Evolutionary conservation across 2,797 vertebrate species (phyloP).

Genomic region (Tapera naevia): DNA sequence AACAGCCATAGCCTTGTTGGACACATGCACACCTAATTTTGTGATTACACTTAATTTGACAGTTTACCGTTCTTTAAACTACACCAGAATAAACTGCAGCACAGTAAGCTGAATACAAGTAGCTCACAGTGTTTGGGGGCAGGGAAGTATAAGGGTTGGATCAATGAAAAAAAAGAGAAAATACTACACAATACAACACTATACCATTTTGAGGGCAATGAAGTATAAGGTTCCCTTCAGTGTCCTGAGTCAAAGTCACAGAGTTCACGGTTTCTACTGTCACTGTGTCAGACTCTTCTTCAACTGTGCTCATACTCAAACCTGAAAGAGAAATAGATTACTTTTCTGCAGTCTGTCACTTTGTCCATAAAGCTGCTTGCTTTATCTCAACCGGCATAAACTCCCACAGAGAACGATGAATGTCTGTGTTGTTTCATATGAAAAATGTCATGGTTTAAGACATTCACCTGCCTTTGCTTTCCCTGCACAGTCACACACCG

Average conservation of each 20-base stretch:
- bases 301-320: conserved; percentile 92
- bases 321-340: conserved; percentile 73
- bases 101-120: background rate
- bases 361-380: background rate
- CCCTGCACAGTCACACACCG: background rate
- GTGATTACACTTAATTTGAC: background rate
- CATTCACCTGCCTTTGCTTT: background rate
- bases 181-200: background rate
- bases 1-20: background rate
- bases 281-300: conserved; percentile 86
- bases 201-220: conserved; percentile 90
- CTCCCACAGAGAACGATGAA: fast-evolving
- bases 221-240: conserved; percentile 93
- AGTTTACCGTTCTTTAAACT: background rate
- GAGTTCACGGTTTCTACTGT: conserved; percentile 88
- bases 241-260: conserved; percentile 92
- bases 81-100: background rate
- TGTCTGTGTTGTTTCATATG: background rate
- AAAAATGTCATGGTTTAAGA: background rate
- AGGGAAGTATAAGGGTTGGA: background rate
- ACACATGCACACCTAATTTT: background rate
- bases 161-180: background rate
- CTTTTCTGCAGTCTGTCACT: background rate
- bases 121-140: background rate
- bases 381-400: background rate